Evolutionary conservation across 2,113 vertebrate genomes (phyloP), one percentile per base, ranked within the genome.

Genomic region (Sylvietta virens): DNA sequence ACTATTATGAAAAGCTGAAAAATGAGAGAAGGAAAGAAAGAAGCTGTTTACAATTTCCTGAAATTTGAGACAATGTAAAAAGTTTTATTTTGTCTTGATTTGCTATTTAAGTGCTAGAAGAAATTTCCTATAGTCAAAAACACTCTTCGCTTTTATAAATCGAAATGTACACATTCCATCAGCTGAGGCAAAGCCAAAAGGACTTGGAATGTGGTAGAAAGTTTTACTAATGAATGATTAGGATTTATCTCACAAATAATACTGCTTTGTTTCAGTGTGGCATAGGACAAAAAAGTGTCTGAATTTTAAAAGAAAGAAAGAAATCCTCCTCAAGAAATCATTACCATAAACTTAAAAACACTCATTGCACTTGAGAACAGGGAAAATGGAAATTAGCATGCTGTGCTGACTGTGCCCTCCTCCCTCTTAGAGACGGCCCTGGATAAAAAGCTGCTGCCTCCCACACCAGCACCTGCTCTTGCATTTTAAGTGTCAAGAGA

Each of bases 191-290:
- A 90, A 57, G 70, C 39, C 65, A 86, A 65, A 53, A 87, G 60
- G 37, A 3, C 61, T 66, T 88, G 79, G 33, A 69, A 61, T 7
- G 17, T 67, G 53, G 40, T 77, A 94, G 71, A 84, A 88, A 77
- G 30, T 19, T 83, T 78, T 92, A 74, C 33, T 86, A 92, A 73
- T 67, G 60, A 96, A 84, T 0, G 1, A 69, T 81, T 94, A 93
- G 30, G 47, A 71, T 95, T 95, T 92, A 47, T 82, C 70, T 93
- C 40, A 30, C 66, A 89, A 92, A 92, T 88, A 94, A 82, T 81
- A 83, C 78, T 39, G 70, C 44, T 62, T 78, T 92, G 44, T 62
- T 86, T 72, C n/a, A 57, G 28, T 58, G 61, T 90, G 28, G 2
- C 5, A 66, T 6, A 50, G 30, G 30, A 61, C 18, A 81, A 86